Base-by-base conservation (phyloP, 2,888 invertebrate species). In the Neoaliturus tenellus region DNA sequence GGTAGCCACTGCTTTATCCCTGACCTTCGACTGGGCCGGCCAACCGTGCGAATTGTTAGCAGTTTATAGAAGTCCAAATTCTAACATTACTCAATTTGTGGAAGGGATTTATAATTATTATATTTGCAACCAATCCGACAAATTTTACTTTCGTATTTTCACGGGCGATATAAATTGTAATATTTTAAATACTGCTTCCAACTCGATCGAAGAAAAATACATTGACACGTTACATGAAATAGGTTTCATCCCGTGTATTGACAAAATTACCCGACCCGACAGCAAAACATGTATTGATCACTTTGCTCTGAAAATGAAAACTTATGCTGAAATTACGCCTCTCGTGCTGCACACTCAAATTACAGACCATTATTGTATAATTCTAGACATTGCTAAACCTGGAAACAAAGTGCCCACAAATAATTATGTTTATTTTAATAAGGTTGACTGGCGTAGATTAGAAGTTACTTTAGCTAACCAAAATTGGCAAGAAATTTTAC, bases 331-430 rank as follows among this genome's bases (percentile, higher is more conserved):
- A 41, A 20, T 44, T 10, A 73, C 5, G 6, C 25, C 73, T 3
- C 4, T 73, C 39, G 25, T 73, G n/a, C 8, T 73, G n/a, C 35
- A 73, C 12, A 73, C 73, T 35, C 23, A 23, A 4, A n/a, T 35
- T 25, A 73, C 73, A 17, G 73, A 73, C 12, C 73, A 73, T 35
- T 73, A 73, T 35, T 0, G 39, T n/a, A 35, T 73, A 35, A 23
- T 14, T 6, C 1, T 73, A 3, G 44, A 35, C 0, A 23, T 73
- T 10, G 2, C 39, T 10, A 33, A 39, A 41, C 20, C 20, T 35
- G 44, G 35, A 69, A 69, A n/a, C 10, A 39, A 69, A 1, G 1
- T 10, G 2, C 44, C 12, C 6, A 44, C 12, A 14, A 14, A 44
- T 44, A 44, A 14, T 44, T 10, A 44, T 8, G 1, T 44, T 44